Evolutionary conservation across 2,113 vertebrate species (phyloP).

Genomic region (Spea bombifrons): DNA sequence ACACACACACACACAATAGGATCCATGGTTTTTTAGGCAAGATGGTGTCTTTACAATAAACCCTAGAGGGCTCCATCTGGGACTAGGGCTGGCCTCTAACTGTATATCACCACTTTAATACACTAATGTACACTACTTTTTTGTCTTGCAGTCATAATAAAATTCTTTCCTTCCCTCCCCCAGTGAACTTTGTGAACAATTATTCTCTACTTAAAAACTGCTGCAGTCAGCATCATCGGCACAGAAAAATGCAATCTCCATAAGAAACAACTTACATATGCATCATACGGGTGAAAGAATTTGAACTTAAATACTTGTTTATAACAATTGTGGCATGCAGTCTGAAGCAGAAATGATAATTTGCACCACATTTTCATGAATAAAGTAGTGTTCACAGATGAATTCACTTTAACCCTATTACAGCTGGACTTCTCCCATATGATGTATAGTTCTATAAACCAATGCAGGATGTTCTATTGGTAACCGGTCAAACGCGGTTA

Average conservation of each 20-base stretch:
- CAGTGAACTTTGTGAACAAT: slow-evolving; percentile 52
- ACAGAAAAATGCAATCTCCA: slow-evolving; percentile 51
- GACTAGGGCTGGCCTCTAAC: too few relatives aligned
- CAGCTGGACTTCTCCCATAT: slow-evolving; percentile 47
- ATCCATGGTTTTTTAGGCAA: too few relatives aligned
- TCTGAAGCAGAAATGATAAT: slow-evolving; percentile 63
- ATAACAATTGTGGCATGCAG: slow-evolving; percentile 59
- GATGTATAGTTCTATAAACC: slow-evolving; percentile 4
- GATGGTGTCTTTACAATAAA: too few relatives aligned
- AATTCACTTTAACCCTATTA: background rate
- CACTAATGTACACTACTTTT: background rate
- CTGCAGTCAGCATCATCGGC: slow-evolving; percentile 50
- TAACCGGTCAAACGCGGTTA: slow-evolving; percentile 7
- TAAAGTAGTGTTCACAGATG: background rate
- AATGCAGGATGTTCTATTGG: slow-evolving; percentile 19
- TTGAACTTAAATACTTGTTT: slow-evolving; percentile 64
- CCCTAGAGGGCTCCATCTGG: too few relatives aligned
- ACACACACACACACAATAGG: too few relatives aligned
- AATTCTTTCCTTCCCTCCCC: slow-evolving; percentile 39
- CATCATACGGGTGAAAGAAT: slow-evolving; percentile 56
- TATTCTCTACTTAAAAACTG: slow-evolving; percentile 47
- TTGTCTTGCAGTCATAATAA: slow-evolving; percentile 33
- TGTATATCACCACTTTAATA: too few relatives aligned
- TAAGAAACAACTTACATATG: slow-evolving; percentile 54
- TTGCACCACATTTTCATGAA: slow-evolving; percentile 58